Evolutionary conservation across 2,113 vertebrate species (phyloP).

Genomic region (Salvelinus namaycush): DNA sequence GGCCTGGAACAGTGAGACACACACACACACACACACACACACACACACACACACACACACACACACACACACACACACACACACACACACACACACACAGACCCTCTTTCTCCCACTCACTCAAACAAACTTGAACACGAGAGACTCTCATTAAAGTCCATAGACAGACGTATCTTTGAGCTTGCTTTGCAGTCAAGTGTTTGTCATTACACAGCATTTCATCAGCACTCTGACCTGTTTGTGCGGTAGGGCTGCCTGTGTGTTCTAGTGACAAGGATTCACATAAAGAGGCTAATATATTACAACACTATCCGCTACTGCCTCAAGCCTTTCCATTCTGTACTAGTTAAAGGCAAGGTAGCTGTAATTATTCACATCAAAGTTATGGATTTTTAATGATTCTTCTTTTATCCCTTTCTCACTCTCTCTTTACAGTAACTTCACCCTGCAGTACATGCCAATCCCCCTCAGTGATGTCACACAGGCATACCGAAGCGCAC

Average conservation of each 20-base stretch:
- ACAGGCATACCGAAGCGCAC: constrained; percentile 84
- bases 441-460: constrained; percentile 89
- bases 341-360: constrained; percentile 44
- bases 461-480: constrained; percentile 87
- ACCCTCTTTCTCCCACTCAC: constrained; percentile 14
- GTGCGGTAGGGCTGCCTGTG: constrained; percentile 5
- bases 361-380: constrained; percentile 16
- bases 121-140: not conserved
- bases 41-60: constrained; percentile 26
- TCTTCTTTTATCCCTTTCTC: not conserved
- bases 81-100: constrained; percentile 10
- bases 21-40: constrained; percentile 9
- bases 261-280: not conserved
- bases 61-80: constrained; percentile 25
- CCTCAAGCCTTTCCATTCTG: constrained; percentile 46
- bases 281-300: not conserved
- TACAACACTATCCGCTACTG: not conserved
- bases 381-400: not conserved
- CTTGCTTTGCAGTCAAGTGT: not conserved
- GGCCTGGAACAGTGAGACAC: constrained; percentile 87
- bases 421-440: constrained; percentile 75
- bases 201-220: not conserved
- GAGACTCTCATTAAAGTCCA: constrained; percentile 1
- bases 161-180: constrained; percentile 4
- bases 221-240: not conserved